A percentile compares a stretch with the other conserved stretches of the same genome.
Conservation (phyloP, 92 coral and sea anemone genomes). For the Phymanthus crucifer region DNA sequence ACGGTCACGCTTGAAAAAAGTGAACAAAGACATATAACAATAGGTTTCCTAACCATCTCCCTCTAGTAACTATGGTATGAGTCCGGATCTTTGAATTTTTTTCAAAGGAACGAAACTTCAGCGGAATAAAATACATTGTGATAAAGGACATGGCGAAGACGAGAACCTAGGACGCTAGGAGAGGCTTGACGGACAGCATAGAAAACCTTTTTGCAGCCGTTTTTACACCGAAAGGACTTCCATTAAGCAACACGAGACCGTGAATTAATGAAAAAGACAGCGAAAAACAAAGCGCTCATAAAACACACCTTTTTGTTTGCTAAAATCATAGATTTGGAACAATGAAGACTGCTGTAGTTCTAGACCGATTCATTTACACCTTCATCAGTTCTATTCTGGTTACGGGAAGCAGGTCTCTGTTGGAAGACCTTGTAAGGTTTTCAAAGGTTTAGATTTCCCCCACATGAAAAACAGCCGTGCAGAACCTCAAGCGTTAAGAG, state of each 20-base stretch:
- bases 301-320: neutral
- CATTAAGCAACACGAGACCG: neutral
- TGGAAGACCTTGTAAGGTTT: neutral
- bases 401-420: neutral
- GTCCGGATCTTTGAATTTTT: too few relatives aligned
- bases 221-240: too few relatives aligned
- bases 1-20: too few relatives aligned
- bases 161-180: too few relatives aligned
- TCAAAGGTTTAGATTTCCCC: neutral
- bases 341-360: neutral
- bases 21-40: too few relatives aligned
- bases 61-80: too few relatives aligned
- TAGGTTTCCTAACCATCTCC: too few relatives aligned
- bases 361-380: neutral
- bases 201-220: neutral
- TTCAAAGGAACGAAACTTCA: too few relatives aligned
- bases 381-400: neutral
- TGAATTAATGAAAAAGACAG: neutral
- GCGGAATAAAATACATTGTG: neutral
- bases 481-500: neutral
- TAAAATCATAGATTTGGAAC: neutral
- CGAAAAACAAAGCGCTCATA: neutral
- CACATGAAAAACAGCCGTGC: neutral
- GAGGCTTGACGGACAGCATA: too few relatives aligned
- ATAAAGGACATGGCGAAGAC: neutral